Base-by-base conservation (phyloP, 2,888 invertebrate genomes). In the Epinotia brunnichana region DNA sequence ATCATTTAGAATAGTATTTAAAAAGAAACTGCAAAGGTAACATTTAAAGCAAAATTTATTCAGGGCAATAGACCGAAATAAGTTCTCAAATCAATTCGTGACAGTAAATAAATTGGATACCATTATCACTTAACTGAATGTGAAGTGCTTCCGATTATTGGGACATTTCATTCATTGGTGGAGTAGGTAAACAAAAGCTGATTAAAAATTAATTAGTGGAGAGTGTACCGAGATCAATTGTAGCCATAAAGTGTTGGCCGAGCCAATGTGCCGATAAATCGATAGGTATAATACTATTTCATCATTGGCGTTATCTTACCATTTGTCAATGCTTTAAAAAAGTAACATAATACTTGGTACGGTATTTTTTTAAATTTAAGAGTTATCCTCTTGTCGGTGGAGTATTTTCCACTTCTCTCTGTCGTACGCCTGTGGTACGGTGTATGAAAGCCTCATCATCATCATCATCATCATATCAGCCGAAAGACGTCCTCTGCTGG, bases 121-220 rank as follows among this genome's bases (percentile, higher is more conserved):
- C 41, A 67, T 70, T 63, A 64, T 41, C 66, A 60, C 59, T 71
- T 77, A 74, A 77, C 74, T 77, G 71, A 74, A 77, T 76, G 77
- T 75, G 74, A 75, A 74, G 74, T 75, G 74, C 76, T 74, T 74
- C 75, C 75, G 66, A 73, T 74, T 64, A 78, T 74, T 76, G 72
- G 75, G 75, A 75, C 75, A 75, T 76, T 71, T 71, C 75, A 76
- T 70, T 76, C 70, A 75, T 73, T 74, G 76, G 75, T 74, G 62
- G 63, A 66, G 74, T 74, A 70, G 75, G 39, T 66, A 76, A 75
- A 77, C 74, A 76, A 72, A 72, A 60, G 76, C 75, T 77, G 76
- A 79, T 78, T 78, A 78, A 77, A 77, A 79, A 75, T 74, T 75
- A 77, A 77, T 76, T 76, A 77, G 74, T 76, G 71, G 41, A 71